phyloP scores from a whole-genome alignment of 2,113 vertebrate genomes.

The Acanthochromis polyacanthus region DNA sequence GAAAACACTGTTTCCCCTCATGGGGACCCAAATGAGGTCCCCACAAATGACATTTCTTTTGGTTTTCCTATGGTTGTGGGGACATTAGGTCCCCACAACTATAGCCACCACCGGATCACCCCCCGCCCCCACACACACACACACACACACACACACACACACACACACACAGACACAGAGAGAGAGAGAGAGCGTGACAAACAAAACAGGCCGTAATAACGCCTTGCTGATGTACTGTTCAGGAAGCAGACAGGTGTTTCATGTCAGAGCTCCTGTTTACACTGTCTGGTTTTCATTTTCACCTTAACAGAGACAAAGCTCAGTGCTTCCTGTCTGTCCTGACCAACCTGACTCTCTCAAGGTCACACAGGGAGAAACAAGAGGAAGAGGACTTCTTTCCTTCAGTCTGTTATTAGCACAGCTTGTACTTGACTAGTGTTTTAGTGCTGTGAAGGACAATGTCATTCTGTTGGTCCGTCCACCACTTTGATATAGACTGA shows the following conservation, averaged over 20 bases:
- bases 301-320: slow-evolving; percentile 19
- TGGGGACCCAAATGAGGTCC: no score
- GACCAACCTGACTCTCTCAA: slow-evolving; percentile 27
- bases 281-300: slow-evolving; percentile 59
- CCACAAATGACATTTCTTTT: no score
- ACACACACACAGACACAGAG: slow-evolving; percentile 5
- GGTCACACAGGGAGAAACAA: slow-evolving; percentile 10
- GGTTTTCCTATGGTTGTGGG: no score
- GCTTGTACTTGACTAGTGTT: neutral
- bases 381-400: neutral
- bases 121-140: no score
- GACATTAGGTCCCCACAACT: no score
- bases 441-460: no score
- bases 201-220: slow-evolving; percentile 41
- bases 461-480: no score
- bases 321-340: slow-evolving; percentile 35
- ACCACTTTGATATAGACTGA: no score
- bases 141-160: neutral
- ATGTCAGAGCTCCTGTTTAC: slow-evolving; percentile 72
- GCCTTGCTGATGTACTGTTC: slow-evolving; percentile 33
- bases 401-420: neutral
- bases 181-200: no score
- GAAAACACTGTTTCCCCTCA: no score
- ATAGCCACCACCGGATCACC: no score
- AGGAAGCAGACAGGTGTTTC: slow-evolving; percentile 68